These are phyloP conservation scores for Tachina grossa DNA, from an alignment of 2,888 invertebrate genomes.

Conservation along the genomic window DNA sequence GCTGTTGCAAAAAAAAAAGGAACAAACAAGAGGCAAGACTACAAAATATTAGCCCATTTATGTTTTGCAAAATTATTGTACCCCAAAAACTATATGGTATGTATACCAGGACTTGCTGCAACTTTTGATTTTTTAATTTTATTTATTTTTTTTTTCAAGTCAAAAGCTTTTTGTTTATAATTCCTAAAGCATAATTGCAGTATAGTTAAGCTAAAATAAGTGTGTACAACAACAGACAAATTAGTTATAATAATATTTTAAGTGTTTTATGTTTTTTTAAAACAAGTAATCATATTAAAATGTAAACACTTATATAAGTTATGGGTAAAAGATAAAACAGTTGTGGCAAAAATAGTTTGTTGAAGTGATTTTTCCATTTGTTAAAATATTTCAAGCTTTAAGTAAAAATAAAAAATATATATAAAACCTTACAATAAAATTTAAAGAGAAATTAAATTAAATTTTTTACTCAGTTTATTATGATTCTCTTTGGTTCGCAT, in stretches of 20 bases:
- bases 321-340: conserved; percentile 22
- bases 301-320: conserved; percentile 26
- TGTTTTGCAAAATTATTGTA: conserved; percentile 38
- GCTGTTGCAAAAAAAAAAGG: not conserved
- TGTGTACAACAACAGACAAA: conserved; percentile 58
- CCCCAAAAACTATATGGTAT: conserved; percentile 27
- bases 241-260: conserved; percentile 62
- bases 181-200: conserved; percentile 56
- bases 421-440: no score
- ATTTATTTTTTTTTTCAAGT: conserved; percentile 38
- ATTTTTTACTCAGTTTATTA: no score
- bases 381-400: no score
- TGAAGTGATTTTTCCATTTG: no score
- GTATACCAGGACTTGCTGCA: conserved; percentile 47
- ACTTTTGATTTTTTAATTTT: conserved; percentile 24
- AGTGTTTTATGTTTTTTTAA: conserved; percentile 50
- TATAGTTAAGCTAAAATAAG: conserved; percentile 15
- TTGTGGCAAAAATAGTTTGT: not conserved
- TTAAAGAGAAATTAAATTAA: no score
- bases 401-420: no score
- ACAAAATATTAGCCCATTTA: conserved; percentile 43
- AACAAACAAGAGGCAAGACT: not conserved
- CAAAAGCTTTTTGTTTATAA: conserved; percentile 61
- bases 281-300: conserved; percentile 43
- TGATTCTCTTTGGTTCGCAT: no score